Evolutionary conservation across 2,888 invertebrate genomes (phyloP), one percentile per base, ranked within the genome.

Genomic region (Thymelicus sylvestris): DNA sequence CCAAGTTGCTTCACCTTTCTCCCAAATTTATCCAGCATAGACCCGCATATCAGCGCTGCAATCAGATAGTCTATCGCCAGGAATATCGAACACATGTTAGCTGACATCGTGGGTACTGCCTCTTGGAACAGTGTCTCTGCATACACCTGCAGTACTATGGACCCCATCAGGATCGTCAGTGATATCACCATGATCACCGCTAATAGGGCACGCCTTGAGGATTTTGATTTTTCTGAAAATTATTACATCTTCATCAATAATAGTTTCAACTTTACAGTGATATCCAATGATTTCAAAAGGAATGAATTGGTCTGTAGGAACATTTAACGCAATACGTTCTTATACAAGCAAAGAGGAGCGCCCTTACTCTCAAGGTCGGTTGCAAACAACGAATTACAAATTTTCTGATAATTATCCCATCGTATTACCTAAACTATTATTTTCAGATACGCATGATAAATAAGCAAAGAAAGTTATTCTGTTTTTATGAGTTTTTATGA

Each of bases 81-180:
- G 10, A 88, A 78, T 65, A 93, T 89, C 1, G 92, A 87, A 60
- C 91, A 91, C 64, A 85, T 81, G 74, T 89, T 92, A 0, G 92
- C 79, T 5, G 89, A 83, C 85, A 93, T 85, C 0, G 88, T 84
- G 0, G 93, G 92, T 0, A 90, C 85, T 0, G 92, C 92, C 62
- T 90, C 88, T 57, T 83, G 85, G 78, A 93, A 91, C 7, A 93
- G 78, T 0, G 89, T 86, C 72, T 92, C 92, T 0, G 93, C 92
- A 70, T 90, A 93, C 1, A 92, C 89, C 74, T 92, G 91, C 0
- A 93, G 82, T 0, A 91, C 89, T 0, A 89, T 81, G 6, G 88
- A 84, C 0, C 93, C 93, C 91, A 92, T 92, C 74, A 89, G 77
- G n/a, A 87, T 87, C 0, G 87, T 82, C 1, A 84, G 12, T 0